Evolutionary conservation across 2,888 invertebrate genomes (phyloP).

Genomic region (Catonia carolina): DNA sequence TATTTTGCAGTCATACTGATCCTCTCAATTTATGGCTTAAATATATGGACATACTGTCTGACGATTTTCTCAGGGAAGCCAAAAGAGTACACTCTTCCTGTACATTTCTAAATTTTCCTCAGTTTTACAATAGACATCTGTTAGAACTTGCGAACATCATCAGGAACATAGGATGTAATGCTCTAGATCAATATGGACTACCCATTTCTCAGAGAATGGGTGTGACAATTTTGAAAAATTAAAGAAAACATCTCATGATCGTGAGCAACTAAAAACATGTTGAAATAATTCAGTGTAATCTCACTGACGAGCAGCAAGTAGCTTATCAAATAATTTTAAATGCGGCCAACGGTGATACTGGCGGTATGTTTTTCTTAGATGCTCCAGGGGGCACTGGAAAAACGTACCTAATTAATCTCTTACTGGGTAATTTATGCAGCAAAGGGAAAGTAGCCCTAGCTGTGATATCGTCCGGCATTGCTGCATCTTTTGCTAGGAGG

Average conservation of each 20-base stretch:
- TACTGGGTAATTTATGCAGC: background rate
- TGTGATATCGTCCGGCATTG: constrained; percentile 41
- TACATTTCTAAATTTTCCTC: constrained; percentile 14
- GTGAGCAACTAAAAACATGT: background rate
- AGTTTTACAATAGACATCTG: constrained; percentile 36
- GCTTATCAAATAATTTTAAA: constrained; percentile 18
- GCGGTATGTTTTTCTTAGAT: background rate
- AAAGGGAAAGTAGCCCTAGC: constrained; percentile 38
- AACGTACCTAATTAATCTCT: background rate
- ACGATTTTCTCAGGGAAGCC: constrained; percentile 13
- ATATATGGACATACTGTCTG: constrained; percentile 12
- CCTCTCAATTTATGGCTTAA: constrained; percentile 26
- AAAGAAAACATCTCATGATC: constrained; percentile 5
- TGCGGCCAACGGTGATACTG: constrained; percentile 2
- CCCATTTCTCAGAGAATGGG: constrained; percentile 7
- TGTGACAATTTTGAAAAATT: constrained; percentile 7
- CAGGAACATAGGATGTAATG: background rate
- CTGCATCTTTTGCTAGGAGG: constrained; percentile 40
- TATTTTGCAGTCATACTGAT: constrained; percentile 28
- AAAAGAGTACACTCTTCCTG: constrained; percentile 1
- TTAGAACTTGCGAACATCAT: constrained; percentile 6
- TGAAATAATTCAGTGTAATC: background rate
- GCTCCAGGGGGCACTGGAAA: background rate
- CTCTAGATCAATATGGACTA: constrained; percentile 22
- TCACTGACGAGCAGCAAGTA: constrained; percentile 20